phyloP scores from a whole-genome alignment of 1,140 invertebrate species.

The Asobara japonica region DNA sequence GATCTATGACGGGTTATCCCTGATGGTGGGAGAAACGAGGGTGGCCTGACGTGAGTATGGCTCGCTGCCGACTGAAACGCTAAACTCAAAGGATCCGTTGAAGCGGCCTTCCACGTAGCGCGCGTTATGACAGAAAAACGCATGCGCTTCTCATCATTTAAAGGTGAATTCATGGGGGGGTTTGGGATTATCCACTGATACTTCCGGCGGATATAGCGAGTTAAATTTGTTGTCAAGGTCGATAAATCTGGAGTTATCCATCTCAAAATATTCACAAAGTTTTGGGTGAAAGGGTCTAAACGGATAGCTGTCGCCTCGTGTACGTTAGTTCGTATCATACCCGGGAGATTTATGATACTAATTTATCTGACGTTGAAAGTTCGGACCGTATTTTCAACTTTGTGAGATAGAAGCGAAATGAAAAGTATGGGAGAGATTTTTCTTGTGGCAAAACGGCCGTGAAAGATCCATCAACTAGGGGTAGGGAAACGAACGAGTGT shows the following conservation, averaged over 20 bases:
- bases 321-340: background rate
- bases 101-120: background rate
- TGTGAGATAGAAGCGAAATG: background rate
- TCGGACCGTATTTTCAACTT: background rate
- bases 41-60: constrained; percentile 22
- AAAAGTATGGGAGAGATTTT: background rate
- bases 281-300: background rate
- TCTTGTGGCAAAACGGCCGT: too few relatives aligned
- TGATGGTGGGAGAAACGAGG: background rate
- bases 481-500: too few relatives aligned
- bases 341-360: background rate
- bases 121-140: constrained; percentile 20
- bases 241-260: background rate
- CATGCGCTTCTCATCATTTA: constrained; percentile 45
- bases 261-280: background rate
- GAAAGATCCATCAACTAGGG: too few relatives aligned
- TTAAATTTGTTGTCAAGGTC: background rate
- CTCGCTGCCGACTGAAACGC: constrained; percentile 47
- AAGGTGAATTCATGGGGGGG: background rate
- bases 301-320: background rate
- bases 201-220: background rate
- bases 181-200: background rate
- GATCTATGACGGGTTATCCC: background rate
- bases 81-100: constrained; percentile 1
- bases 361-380: background rate